A percentile compares a stretch with the other conserved stretches of the same genome.
These are phyloP conservation scores for Chionodraco myersi DNA, from an alignment of 2,113 vertebrate species.

Conservation along the genomic window DNA sequence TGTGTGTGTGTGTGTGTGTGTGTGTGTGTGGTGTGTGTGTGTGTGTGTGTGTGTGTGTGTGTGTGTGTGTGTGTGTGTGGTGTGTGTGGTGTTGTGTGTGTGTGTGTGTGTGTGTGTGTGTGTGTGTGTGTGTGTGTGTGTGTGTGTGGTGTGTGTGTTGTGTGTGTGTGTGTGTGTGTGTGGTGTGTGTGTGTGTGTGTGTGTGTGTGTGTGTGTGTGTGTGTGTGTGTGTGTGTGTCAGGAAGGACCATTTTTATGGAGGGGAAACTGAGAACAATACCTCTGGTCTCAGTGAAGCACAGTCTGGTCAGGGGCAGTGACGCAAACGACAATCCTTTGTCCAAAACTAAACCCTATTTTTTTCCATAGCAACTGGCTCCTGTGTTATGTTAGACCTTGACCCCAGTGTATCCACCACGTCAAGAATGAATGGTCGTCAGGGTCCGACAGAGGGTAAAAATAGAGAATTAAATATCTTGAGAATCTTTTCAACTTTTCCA, in stretches of 20 bases:
- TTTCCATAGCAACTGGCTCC: not conserved
- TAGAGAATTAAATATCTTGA: not conserved
- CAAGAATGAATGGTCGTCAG: not conserved
- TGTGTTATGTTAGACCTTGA: not conserved
- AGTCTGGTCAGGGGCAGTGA: constrained; percentile 30
- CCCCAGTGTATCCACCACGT: not conserved
- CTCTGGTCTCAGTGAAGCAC: constrained; percentile 31
- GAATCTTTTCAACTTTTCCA: not conserved
- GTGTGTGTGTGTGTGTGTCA: constrained; percentile 39
- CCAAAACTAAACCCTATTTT: not conserved
- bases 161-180: not conserved
- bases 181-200: not conserved
- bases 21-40: too few species aligned
- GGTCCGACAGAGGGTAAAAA: not conserved
- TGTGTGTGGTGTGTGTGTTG: too few species aligned
- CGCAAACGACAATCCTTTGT: not conserved
- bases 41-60: too few species aligned
- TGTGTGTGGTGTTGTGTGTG: too few species aligned
- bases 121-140: too few species aligned
- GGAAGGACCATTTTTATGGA: constrained; percentile 57
- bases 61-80: too few species aligned
- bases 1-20: not conserved
- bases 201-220: not conserved
- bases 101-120: too few species aligned
- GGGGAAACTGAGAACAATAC: constrained; percentile 73